Conservation (phyloP, 2,888 invertebrate genomes). For the Luffia ferchaultella region DNA sequence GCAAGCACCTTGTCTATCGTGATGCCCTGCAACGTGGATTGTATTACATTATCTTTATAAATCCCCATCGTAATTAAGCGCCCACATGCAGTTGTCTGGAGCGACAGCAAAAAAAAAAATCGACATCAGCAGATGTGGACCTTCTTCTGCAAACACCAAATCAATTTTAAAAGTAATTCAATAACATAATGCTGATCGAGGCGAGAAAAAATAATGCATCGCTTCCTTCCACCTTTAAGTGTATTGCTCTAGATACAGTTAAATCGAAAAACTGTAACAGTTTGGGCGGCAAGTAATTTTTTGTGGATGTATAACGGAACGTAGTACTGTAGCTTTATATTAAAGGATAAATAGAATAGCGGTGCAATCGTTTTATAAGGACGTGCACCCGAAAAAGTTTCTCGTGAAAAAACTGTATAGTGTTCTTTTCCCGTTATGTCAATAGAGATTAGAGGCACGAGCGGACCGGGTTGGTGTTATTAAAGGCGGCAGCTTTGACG, state of each 20-base stretch:
- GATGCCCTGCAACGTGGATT: slow-evolving; percentile 43
- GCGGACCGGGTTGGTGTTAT: slow-evolving; percentile 30
- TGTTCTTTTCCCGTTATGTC: slow-evolving; percentile 60
- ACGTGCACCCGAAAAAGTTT: background rate
- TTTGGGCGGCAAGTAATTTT: slow-evolving; percentile 27
- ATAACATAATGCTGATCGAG: slow-evolving; percentile 60
- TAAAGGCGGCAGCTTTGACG: background rate
- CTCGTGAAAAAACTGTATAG: slow-evolving; percentile 43
- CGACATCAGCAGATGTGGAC: slow-evolving; percentile 50
- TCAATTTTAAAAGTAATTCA: slow-evolving; percentile 61
- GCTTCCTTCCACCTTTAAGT: slow-evolving; percentile 61
- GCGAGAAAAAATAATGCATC: slow-evolving; percentile 52
- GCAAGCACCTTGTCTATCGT: slow-evolving; percentile 42
- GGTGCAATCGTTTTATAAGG: slow-evolving; percentile 18
- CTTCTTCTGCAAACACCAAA: slow-evolving; percentile 49
- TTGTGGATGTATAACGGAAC: slow-evolving; percentile 10
- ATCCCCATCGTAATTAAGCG: slow-evolving; percentile 57
- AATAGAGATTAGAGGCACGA: slow-evolving; percentile 63
- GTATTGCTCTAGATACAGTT: slow-evolving; percentile 33
- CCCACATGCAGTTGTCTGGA: slow-evolving; percentile 47
- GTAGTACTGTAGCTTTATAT: slow-evolving; percentile 8
- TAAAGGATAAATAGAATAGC: slow-evolving; percentile 50
- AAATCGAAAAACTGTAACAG: slow-evolving; percentile 58
- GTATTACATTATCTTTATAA: slow-evolving; percentile 61
- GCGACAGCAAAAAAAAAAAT: slow-evolving; percentile 33